Base-by-base conservation (phyloP, 2,113 vertebrate genomes). In the Okapia johnstoni region DNA sequence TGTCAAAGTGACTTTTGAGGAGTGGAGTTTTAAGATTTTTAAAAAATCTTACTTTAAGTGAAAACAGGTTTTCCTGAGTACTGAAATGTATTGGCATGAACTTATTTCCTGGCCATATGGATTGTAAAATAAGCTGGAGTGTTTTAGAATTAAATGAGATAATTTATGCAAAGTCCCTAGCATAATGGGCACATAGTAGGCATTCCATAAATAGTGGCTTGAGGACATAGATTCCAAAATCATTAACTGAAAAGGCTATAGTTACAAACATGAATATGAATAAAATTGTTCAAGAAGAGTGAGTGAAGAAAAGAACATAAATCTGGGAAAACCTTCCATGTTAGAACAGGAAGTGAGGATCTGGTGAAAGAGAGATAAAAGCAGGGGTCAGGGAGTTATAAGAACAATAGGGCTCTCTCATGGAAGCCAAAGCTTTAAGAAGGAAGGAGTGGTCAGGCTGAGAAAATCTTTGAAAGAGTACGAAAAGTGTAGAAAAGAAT, bases 21-120 rank as follows among this genome's bases (percentile, higher is more conserved):
- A 76, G 43, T 88, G 23, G 57, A 95, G 33, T 90, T 94, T 94
- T 55, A 92, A 97, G 76, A 88, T 63, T 96, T 97, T 77, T 91
- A 76, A 50, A 97, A 73, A 96, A 97, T 61, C 43, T 93, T 92
- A 81, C 52, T 93, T 96, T 95, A 96, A 97, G 63, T 92, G 73
- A 92, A 97, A 96, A 96, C 61, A 93, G 85, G 66, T 94, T 98
- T 96, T 98, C 5, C 70, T 86, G 57, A 66, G 40, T 97, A 86
- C 88, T 86, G 33, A 97, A 93, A 73, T 92, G 57, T 63, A 93
- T 89, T 97, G 96, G 96, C 91, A 97, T 97, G 52, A 61, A 33
- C 28, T 98, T 95, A 88, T 97, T 98, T 98, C 93, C 96, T 97
- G 94, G 94, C 93, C 96, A 97, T 97, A 98, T 97, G 97, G 94